A percentile compares a stretch with the other conserved stretches of the same genome.
These are phyloP conservation scores for Gari tellinella DNA, from an alignment of 2,888 invertebrate genomes.

Conservation along the genomic window DNA sequence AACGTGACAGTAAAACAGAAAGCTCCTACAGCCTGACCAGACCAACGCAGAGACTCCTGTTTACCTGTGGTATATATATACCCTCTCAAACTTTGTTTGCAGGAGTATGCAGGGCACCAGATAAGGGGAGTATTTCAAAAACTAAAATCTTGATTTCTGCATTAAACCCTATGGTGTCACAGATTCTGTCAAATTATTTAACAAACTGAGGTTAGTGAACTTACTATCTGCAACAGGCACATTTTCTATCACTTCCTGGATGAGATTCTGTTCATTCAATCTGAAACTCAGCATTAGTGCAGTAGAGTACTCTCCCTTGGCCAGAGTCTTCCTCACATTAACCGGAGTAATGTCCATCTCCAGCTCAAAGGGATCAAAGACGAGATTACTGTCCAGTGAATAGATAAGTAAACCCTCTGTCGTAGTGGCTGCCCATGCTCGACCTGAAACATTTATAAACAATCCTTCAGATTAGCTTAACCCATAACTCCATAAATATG, in stretches of 20 bases:
- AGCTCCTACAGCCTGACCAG: no score
- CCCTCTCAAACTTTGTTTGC: no score
- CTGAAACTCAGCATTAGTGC: constrained; percentile 94
- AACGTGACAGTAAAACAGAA: no score
- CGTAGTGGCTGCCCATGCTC: constrained; percentile 94
- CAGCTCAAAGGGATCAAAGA: constrained; percentile 97
- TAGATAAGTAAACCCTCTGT: constrained; percentile 98
- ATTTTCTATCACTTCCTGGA: constrained; percentile 92
- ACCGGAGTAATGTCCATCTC: constrained; percentile 92
- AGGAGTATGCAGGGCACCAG: no score
- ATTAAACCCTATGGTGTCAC: no score
- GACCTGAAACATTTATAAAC: constrained; percentile 82
- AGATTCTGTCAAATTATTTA: no score
- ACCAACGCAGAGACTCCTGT: no score
- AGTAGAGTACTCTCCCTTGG: constrained; percentile 79
- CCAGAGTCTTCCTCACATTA: constrained; percentile 73
- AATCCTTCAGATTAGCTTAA: no score
- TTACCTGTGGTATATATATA: no score
- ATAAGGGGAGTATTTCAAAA: no score
- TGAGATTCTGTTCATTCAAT: constrained; percentile 91
- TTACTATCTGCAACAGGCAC: constrained; percentile 91
- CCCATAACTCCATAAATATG: no score
- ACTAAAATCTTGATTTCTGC: no score
- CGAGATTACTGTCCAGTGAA: constrained; percentile 90
- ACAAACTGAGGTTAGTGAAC: not conserved